A percentile compares a stretch with the other conserved stretches of the same genome.
phyloP scores from a whole-genome alignment of 1,140 invertebrate species.

The Adoxophyes honmai region DNA sequence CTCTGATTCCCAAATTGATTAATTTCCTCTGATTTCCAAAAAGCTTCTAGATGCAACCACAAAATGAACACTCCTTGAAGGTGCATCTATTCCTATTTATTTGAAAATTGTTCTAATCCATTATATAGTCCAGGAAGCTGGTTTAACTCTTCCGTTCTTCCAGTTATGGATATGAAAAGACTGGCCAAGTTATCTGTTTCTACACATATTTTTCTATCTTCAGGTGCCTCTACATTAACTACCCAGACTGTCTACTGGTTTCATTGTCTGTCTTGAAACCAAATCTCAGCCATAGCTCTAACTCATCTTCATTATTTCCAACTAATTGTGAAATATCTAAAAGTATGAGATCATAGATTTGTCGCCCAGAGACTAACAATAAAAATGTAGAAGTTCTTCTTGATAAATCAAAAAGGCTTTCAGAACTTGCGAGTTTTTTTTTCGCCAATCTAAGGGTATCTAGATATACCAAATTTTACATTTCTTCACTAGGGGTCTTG shows the following conservation, averaged over 20 bases:
- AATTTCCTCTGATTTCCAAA: neutral
- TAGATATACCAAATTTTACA: neutral
- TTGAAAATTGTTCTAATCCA: neutral
- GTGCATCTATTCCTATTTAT: neutral
- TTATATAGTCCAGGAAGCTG: neutral
- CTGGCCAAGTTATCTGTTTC: neutral
- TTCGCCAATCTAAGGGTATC: no score
- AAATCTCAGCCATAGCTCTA: slow-evolving; percentile 1
- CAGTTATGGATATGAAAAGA: neutral
- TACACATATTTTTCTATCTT: neutral
- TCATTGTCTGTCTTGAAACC: neutral
- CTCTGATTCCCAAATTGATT: slow-evolving; percentile 16
- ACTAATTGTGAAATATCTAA: no score
- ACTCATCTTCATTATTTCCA: slow-evolving; percentile 19
- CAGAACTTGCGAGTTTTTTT: no score
- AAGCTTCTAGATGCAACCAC: neutral
- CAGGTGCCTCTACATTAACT: neutral
- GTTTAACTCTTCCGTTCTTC: neutral
- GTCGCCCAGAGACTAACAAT: slow-evolving; percentile 14
- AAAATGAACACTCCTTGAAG: neutral
- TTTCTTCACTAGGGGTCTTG: neutral
- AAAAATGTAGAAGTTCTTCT: slow-evolving; percentile 29
- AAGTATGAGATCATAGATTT: neutral
- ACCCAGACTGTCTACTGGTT: no score
- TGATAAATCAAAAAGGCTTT: no score